These are phyloP conservation scores for Chlorodrepanis virens DNA, from an alignment of 2,113 vertebrate genomes.

Conservation along the genomic window DNA sequence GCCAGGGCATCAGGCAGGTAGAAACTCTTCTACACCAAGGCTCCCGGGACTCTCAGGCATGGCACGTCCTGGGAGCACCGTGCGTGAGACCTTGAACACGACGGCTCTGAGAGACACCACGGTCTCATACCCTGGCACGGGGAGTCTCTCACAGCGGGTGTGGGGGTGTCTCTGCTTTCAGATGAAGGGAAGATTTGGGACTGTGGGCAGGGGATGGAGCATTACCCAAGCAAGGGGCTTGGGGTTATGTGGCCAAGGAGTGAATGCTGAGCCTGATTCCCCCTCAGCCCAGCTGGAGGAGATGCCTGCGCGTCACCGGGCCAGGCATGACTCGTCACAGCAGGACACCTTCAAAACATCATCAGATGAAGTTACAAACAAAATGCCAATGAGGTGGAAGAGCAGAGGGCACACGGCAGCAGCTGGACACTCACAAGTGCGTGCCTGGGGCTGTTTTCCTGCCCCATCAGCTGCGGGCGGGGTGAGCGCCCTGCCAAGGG, in stretches of 20 bases:
- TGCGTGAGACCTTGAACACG: neutral
- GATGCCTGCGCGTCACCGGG: neutral
- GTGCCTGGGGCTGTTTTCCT: neutral
- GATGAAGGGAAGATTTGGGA: neutral
- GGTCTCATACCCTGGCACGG: neutral
- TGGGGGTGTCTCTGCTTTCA: neutral
- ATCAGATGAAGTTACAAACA: neutral
- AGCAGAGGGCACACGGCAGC: neutral
- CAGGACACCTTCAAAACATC: neutral
- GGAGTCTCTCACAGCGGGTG: rapidly evolving
- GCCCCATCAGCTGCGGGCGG: neutral
- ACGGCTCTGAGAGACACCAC: rapidly evolving
- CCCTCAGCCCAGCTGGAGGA: neutral
- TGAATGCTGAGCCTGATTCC: rapidly evolving
- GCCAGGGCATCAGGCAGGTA: no score
- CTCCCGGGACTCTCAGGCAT: neutral
- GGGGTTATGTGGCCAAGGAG: neutral
- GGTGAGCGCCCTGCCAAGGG: neutral
- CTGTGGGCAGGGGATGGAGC: neutral
- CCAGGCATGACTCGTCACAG: neutral
- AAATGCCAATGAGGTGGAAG: neutral
- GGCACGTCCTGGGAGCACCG: rapidly evolving
- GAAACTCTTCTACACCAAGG: rapidly evolving
- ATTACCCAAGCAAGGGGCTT: neutral
- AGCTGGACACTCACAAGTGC: rapidly evolving